Evolutionary conservation across 2,797 vertebrate species (phyloP), one percentile per base, ranked within the genome.

Genomic region (Margarornis squamiger): DNA sequence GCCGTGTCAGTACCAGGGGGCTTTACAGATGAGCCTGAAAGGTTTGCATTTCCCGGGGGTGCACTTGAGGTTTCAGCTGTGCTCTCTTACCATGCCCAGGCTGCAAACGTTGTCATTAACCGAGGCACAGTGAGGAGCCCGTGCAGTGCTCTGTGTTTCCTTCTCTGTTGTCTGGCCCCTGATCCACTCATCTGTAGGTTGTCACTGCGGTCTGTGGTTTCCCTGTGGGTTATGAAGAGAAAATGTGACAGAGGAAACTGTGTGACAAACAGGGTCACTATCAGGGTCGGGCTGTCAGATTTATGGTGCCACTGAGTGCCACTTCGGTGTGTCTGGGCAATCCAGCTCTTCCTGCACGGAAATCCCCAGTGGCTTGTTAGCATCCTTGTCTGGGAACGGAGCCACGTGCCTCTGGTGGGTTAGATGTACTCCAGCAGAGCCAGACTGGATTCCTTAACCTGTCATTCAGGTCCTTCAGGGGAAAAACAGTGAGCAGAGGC

Each of bases 131-230:
- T 12, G 52, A 24, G 18, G 48, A 41, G 55, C 65, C 49, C 6
- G 1, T 23, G 19, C 66, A 58, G 43, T 8, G 41, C 7, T 73
- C 61, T 2, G 7, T 30, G 5, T 52, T 85, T 65, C 86, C 86
- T 49, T 48, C 6, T 41, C 38, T 72, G 73, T 21, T 14, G 4
- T 52, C 39, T 19, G 52, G 65, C 84, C 66, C 66, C 63, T 75
- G 3, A 57, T 17, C 15, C 55, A 43, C 30, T 17, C 57, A 7
- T 54, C 12, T 55, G 67, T 39, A 70, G 21, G 30, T 12, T 91
- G 67, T 36, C 66, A 3, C 10, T 68, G 94, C 32, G 92, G 96
- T 92, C 94, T 96, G 95, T 79, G 97, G 83, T 96, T 97, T 96
- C 95, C 74, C 81, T 92, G 62, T 27, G 48, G 88, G 63, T 46